A percentile compares a stretch with the other conserved stretches of the same genome.
phyloP scores from a whole-genome alignment of 2,888 invertebrate genomes.

The Archips crataeganus region DNA sequence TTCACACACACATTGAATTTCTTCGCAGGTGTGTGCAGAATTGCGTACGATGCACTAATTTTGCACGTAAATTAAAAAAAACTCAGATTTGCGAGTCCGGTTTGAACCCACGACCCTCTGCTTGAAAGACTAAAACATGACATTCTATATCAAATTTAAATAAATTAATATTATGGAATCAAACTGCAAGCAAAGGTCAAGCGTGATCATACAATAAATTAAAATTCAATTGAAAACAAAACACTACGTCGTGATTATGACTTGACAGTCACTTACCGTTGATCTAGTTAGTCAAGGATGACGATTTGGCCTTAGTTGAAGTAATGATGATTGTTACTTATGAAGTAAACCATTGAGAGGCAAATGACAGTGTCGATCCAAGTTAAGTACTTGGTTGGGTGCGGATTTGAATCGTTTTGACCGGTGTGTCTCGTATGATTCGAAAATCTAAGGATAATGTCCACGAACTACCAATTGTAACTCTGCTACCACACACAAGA shows the following conservation, averaged over 20 bases:
- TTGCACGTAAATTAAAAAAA: neutral
- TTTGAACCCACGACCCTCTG: no score
- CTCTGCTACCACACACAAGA: no score
- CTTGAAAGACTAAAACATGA: no score
- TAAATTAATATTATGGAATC: no score
- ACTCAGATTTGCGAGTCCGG: no score
- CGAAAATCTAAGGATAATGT: no score
- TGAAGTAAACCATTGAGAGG: neutral
- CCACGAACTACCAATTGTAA: no score
- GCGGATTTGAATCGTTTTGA: no score
- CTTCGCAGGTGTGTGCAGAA: no score
- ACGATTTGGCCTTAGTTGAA: slow-evolving; percentile 27
- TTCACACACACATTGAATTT: no score
- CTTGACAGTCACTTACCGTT: slow-evolving; percentile 53
- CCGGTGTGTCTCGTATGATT: no score
- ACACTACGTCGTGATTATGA: slow-evolving; percentile 39
- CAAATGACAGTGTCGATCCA: neutral
- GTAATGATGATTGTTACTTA: slow-evolving; percentile 4
- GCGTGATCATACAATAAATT: slow-evolving; percentile 15
- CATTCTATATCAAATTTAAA: no score
- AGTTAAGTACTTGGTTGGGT: neutral
- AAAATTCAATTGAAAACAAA: slow-evolving; percentile 16
- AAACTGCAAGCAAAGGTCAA: slow-evolving; percentile 7
- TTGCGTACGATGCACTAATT: neutral
- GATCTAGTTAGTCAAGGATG: slow-evolving; percentile 62